A percentile compares a stretch with the other conserved stretches of the same genome.
Conservation (phyloP, 2,888 invertebrate genomes). For the Xestoiulus laeticollis region DNA sequence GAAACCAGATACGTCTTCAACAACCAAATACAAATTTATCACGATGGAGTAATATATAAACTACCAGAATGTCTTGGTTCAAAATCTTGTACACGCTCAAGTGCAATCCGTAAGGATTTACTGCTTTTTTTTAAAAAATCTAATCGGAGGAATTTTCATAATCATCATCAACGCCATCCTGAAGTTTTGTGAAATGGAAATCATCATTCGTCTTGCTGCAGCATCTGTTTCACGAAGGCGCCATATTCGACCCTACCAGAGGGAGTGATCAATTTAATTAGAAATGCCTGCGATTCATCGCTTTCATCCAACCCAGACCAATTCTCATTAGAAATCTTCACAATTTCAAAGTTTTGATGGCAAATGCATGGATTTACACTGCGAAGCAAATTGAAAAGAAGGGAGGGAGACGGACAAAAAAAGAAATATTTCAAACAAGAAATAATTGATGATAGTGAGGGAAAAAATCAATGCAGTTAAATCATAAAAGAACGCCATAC, state of each 20-base stretch:
- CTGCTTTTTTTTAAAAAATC: neutral
- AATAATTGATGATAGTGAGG: slow-evolving; percentile 1
- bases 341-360: neutral
- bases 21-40: no score
- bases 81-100: neutral
- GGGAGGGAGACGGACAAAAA: neutral
- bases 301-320: neutral
- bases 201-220: neutral
- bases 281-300: neutral
- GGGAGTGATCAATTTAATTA: slow-evolving; percentile 27
- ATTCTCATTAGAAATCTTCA: neutral
- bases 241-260: neutral
- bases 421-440: slow-evolving; percentile 13
- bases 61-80: neutral
- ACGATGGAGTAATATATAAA: no score
- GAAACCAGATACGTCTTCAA: no score
- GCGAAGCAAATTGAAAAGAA: neutral
- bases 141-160: neutral
- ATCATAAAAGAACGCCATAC: neutral
- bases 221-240: neutral
- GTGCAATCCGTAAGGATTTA: neutral
- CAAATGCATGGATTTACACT: neutral
- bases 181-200: neutral
- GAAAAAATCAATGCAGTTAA: neutral
- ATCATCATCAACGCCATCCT: neutral